Base-by-base conservation (phyloP, 1,140 invertebrate genomes). In the Octopus sinensis region DNA sequence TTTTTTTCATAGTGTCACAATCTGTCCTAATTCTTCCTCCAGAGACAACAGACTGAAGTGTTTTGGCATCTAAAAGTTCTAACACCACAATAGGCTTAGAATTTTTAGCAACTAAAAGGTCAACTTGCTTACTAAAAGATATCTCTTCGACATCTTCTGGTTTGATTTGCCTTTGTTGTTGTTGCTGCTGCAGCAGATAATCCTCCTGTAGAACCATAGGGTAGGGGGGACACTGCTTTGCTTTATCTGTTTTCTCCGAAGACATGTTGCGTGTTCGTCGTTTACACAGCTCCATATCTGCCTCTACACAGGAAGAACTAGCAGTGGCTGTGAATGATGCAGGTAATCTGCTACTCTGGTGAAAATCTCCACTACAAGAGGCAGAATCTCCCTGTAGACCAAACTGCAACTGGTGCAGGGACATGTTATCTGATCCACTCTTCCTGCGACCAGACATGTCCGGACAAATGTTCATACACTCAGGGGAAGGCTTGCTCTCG, bases 81-180 rank as follows among this genome's bases (percentile, higher is more conserved):
- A 77, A 17, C 52, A 77, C 76, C 23, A 77, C 76, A 77, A 77
- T 77, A 1, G 76, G 76, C 30, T 77, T 77, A 43, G 76, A 77
- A 43, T 77, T 77, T 43, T 53, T 77, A 9, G 7, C 76, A n/a
- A 77, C 76, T 77, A 77, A 77, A 17, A 77, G 17, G 7, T 77
- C 76, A 9, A 77, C 17, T 7, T 51, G 23, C 17, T 53, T 77
- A 51, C 76, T 77, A 17, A 77, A 77, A 9, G 76, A 77, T 77
- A 77, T 23, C 52, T 77, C 76, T 12, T 77, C 76, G 43, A 6
- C 7, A 17, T 68, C 43, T 9, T 62, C 23, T 43, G 13, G 68
- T 30, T 5, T n/a, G 54, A 43, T 12, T 71, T 81, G 82, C n/a
- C 71, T 12, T 56, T 68, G 62, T 23, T 53, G 82, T 76, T 13